Evolutionary conservation across 2,113 vertebrate genomes (phyloP), one percentile per base, ranked within the genome.

Genomic region (Penelope pileata): DNA sequence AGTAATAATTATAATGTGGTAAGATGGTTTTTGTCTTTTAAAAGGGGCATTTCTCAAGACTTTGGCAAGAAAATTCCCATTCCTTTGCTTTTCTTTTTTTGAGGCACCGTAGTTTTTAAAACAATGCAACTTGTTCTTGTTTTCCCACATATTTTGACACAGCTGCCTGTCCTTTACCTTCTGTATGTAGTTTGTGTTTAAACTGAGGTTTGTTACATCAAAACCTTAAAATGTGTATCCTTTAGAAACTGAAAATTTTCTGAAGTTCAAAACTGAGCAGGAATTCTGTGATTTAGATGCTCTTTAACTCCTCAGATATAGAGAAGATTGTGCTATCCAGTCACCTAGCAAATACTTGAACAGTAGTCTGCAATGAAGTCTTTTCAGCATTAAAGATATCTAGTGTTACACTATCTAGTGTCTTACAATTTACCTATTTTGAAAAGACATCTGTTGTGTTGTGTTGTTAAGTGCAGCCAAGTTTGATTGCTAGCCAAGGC

Each of bases 391-490:
- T 85, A 32, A 38, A 67, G 58, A 30, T 53, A 88, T 66, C 43
- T 82, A 78, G 26, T 34, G 1, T 89, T 66, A 84, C 4, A 0
- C 38, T 73, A 43, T 62, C 77, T 92, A 66, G 23, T 89, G 69
- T 42, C 62, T 85, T 76, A 82, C 36, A 94, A 58, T 85, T 85
- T 91, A 79, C 75, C 80, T 93, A 69, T 87, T 97, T 94, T 51
- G 45, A 92, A 96, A 85, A 91, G 94, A 91, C 89, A 96, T 93
- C 81, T 96, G 87, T 82, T 91, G 72, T 88, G 59, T 78, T 88
- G 53, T 72, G 80, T 62, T 87, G 21, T 70, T 91, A 67, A 74
- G 27, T 0, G 0, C 6, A 87, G 91, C 85, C 75, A 93, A 93
- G 79, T 63, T 50, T 91, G 82, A 91, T 54, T 88, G 54, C 72